Evolutionary conservation across 2,888 invertebrate species (phyloP).

Genomic region (Xestia c-nigrum): DNA sequence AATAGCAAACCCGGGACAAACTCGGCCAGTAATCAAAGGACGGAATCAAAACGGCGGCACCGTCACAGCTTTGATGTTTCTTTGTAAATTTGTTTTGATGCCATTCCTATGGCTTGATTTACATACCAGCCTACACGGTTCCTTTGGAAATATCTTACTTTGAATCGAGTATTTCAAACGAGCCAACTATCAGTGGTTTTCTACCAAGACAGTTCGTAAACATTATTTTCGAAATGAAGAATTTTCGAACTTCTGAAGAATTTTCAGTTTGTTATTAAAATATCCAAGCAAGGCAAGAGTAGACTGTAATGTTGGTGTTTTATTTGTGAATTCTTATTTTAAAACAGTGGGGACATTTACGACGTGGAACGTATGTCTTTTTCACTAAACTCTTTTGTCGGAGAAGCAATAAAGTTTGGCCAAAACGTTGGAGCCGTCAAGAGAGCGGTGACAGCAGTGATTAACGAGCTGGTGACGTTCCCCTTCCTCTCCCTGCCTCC

Average conservation of each 20-base stretch:
- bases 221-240: slow-evolving; percentile 51
- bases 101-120: slow-evolving; percentile 73
- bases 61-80: slow-evolving; percentile 84
- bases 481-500: slow-evolving; percentile 61
- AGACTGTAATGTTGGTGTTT: slow-evolving; percentile 69
- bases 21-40: slow-evolving; percentile 84
- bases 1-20: slow-evolving; percentile 81
- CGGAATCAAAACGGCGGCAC: slow-evolving; percentile 82
- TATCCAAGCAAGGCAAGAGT: slow-evolving; percentile 54
- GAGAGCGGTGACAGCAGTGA: slow-evolving; percentile 82
- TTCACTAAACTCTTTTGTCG: slow-evolving; percentile 77
- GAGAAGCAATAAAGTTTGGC: slow-evolving; percentile 81
- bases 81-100: slow-evolving; percentile 75
- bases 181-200: slow-evolving; percentile 56
- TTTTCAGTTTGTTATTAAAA: slow-evolving; percentile 59
- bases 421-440: slow-evolving; percentile 77
- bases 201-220: slow-evolving; percentile 57
- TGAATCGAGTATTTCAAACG: slow-evolving; percentile 64
- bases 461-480: slow-evolving; percentile 82
- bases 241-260: slow-evolving; percentile 55
- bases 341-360: slow-evolving; percentile 78
- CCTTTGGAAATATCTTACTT: slow-evolving; percentile 65
- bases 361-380: slow-evolving; percentile 76
- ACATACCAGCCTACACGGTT: slow-evolving; percentile 67
- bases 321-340: slow-evolving; percentile 77